These are phyloP conservation scores for Paragorgia papillata DNA, from an alignment of 92 coral and sea anemone genomes.

Conservation along the genomic window DNA sequence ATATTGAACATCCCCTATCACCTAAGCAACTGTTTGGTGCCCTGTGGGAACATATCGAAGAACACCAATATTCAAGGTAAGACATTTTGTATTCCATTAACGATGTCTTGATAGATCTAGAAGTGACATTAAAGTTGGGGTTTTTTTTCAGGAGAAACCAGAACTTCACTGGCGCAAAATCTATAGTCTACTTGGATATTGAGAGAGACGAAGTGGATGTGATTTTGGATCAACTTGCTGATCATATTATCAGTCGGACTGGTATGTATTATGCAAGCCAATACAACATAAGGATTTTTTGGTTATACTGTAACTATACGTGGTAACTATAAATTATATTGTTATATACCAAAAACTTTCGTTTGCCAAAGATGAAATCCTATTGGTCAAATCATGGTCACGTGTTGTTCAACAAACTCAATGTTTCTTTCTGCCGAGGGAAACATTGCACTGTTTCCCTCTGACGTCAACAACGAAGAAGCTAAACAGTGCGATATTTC, in stretches of 20 bases:
- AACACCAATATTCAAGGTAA: slow-evolving; percentile 31
- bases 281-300: too few species aligned
- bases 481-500: too few species aligned
- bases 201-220: slow-evolving; percentile 8
- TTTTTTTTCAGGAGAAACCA: slow-evolving; percentile 13
- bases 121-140: neutral
- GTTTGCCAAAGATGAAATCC: too few species aligned
- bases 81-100: neutral
- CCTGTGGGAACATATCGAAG: slow-evolving; percentile 25
- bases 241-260: neutral
- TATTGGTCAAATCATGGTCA: too few species aligned
- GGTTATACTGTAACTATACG: too few species aligned
- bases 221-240: slow-evolving; percentile 18
- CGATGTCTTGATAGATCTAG: neutral
- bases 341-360: too few species aligned
- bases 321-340: too few species aligned
- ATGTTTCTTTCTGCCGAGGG: too few species aligned
- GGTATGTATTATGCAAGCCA: slow-evolving; percentile 11
- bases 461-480: too few species aligned
- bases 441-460: too few species aligned
- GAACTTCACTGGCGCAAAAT: slow-evolving; percentile 29
- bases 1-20: neutral
- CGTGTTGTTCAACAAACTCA: too few species aligned
- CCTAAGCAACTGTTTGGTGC: slow-evolving; percentile 12
- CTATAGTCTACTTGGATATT: slow-evolving; percentile 26